Conservation (phyloP, 2,113 vertebrate species). For the Perccottus glenii region DNA sequence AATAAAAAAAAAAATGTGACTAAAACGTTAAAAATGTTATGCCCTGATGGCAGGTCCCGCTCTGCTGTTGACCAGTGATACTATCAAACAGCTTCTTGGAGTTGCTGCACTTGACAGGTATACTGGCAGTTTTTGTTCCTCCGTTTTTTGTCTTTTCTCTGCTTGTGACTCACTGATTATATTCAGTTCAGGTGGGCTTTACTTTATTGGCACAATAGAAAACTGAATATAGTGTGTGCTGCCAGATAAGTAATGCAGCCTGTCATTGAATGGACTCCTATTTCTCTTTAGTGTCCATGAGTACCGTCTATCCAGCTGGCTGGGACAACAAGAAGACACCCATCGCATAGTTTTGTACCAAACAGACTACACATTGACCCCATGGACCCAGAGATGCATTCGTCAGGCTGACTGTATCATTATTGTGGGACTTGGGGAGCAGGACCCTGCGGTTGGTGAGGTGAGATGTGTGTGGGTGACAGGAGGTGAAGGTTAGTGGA, state of each 20-base stretch:
- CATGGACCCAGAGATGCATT: conserved; percentile 96
- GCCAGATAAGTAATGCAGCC: conserved; percentile 3
- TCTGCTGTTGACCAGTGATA: conserved; percentile 90
- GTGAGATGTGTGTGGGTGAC: conserved; percentile 63
- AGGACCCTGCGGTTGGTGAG: conserved; percentile 91
- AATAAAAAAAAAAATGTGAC: too few relatives aligned
- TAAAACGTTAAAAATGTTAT: background rate
- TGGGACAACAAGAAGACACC: conserved; percentile 96
- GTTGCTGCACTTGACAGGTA: conserved; percentile 92
- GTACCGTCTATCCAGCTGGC: conserved; percentile 94
- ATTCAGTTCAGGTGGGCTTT: conserved; percentile 23
- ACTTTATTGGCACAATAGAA: conserved; percentile 21
- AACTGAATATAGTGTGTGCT: conserved; percentile 24
- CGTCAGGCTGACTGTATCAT: conserved; percentile 94
- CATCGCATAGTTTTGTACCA: conserved; percentile 96
- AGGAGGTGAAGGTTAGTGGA: background rate
- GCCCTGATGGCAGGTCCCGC: conserved; percentile 80
- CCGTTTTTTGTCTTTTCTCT: background rate
- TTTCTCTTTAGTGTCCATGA: conserved; percentile 84
- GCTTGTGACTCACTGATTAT: conserved; percentile 16
- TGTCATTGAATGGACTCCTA: conserved; percentile 39
- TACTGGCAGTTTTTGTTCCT: background rate
- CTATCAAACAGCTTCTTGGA: conserved; percentile 89
- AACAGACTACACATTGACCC: conserved; percentile 88
- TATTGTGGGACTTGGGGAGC: conserved; percentile 93